A percentile compares a stretch with the other conserved stretches of the same genome.
phyloP scores from a whole-genome alignment of 2,113 vertebrate species.

The Physeter macrocephalus region DNA sequence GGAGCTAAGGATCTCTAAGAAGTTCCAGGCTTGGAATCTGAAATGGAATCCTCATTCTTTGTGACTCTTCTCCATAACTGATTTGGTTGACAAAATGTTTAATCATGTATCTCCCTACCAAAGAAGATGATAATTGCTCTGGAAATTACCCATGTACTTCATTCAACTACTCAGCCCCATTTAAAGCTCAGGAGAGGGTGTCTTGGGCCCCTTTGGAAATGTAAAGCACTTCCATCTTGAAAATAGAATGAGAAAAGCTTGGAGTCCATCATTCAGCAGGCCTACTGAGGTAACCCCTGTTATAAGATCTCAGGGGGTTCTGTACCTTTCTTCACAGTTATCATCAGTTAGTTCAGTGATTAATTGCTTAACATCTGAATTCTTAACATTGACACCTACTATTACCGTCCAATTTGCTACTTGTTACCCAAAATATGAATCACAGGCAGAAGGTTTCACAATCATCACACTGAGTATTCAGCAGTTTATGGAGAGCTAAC shows the following conservation, averaged over 20 bases:
- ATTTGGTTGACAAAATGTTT: background rate
- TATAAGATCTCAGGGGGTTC: background rate
- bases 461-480: background rate
- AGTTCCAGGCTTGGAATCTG: background rate
- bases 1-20: background rate
- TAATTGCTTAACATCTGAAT: background rate
- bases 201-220: background rate
- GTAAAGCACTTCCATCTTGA: background rate
- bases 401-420: background rate
- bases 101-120: background rate
- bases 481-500: background rate
- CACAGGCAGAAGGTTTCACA: background rate
- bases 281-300: background rate
- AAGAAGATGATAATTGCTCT: background rate
- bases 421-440: background rate
- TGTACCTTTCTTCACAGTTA: background rate
- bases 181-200: background rate
- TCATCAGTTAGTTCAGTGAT: background rate
- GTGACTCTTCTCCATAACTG: background rate
- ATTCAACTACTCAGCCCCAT: background rate
- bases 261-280: background rate
- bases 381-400: background rate
- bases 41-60: background rate
- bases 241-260: constrained; percentile 10
- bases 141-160: background rate